Conservation (phyloP, 1,140 invertebrate genomes). For the Megalopta genalis region DNA sequence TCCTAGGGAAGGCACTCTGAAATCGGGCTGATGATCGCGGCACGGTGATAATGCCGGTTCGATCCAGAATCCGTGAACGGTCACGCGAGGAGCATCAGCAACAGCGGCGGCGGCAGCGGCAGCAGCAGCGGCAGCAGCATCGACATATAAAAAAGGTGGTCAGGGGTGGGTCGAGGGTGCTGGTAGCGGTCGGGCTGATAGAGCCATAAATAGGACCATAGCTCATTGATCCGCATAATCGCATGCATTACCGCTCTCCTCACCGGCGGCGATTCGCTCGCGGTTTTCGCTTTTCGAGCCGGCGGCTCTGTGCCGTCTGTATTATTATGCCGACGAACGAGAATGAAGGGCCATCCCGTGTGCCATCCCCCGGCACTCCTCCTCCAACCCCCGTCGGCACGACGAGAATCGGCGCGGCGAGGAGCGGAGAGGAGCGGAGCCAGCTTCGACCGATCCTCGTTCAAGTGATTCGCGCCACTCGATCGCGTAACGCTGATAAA, state of each 20-base stretch:
- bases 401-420: conserved; percentile 16
- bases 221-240: conserved; percentile 79
- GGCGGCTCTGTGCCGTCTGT: conserved; percentile 64
- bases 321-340: conserved; percentile 66
- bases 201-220: conserved; percentile 78
- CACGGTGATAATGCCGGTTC: too few relatives aligned
- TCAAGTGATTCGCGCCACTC: conserved; percentile 34
- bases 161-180: conserved; percentile 36
- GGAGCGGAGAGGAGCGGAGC: too few relatives aligned
- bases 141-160: conserved; percentile 31
- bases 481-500: conserved; percentile 38
- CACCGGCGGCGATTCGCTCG: conserved; percentile 53
- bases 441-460: background rate
- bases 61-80: conserved; percentile 15
- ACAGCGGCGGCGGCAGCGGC: too few relatives aligned
- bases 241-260: conserved; percentile 75
- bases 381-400: background rate
- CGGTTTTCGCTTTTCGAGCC: conserved; percentile 71
- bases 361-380: background rate
- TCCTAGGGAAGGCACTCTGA: too few relatives aligned
- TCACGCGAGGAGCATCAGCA: conserved; percentile 27
- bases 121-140: background rate
- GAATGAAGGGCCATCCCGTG: conserved; percentile 51
- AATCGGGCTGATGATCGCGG: too few relatives aligned
- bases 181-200: conserved; percentile 67